Percentiles rank a stretch among this genome's conserved stretches.
Evolutionary conservation across 1,140 invertebrate genomes (phyloP).

Genomic region (Himalopsyche phryganea): DNA sequence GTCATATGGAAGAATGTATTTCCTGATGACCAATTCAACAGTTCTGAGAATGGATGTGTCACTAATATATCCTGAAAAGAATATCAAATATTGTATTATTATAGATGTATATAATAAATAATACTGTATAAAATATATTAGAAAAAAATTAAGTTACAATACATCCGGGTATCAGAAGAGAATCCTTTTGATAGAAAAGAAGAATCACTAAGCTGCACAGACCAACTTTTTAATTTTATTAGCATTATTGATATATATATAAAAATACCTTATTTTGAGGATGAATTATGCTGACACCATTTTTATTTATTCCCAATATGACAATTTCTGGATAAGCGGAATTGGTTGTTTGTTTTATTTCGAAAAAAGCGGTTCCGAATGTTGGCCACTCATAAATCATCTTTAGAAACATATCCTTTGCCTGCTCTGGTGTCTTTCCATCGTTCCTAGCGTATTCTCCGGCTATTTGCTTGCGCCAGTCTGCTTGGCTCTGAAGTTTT

Average conservation of each 20-base stretch:
- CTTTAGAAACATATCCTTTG: conserved; percentile 82
- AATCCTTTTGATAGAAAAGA: no score
- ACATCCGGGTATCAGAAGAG: no score
- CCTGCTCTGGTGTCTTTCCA: conserved; percentile 60
- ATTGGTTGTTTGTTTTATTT: conserved; percentile 87
- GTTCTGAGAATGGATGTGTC: conserved; percentile 80
- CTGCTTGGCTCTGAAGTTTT: conserved; percentile 66
- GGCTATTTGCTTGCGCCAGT: conserved; percentile 80
- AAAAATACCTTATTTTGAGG: conserved; percentile 74
- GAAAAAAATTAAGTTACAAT: no score
- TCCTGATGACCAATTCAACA: conserved; percentile 92
- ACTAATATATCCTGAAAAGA: conserved; percentile 69
- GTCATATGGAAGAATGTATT: conserved; percentile 95
- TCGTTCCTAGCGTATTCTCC: conserved; percentile 63
- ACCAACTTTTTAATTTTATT: no score
- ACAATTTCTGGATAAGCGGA: conserved; percentile 79
- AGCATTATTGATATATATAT: no score
- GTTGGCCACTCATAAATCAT: conserved; percentile 78
- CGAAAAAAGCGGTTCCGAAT: conserved; percentile 95
- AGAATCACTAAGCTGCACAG: no score
- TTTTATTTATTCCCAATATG: conserved; percentile 86
- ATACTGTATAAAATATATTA: conserved; percentile 1
- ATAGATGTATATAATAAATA: no score
- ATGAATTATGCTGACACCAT: conserved; percentile 86
- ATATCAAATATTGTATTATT: no score